Evolutionary conservation across 2,888 invertebrate genomes (phyloP).

Genomic region (Eurois occulta): DNA sequence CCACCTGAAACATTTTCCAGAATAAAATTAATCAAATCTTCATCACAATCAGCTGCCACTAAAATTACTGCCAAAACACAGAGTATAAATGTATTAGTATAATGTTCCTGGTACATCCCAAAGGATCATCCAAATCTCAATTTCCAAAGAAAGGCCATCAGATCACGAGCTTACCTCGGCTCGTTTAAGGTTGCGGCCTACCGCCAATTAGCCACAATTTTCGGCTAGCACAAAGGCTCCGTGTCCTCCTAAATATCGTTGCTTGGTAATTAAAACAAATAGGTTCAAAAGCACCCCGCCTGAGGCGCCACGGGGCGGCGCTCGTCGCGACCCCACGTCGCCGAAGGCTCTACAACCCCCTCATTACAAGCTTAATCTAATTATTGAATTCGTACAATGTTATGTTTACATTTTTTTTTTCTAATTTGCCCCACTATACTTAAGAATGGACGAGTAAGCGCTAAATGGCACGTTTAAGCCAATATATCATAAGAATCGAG

Average conservation of each 20-base stretch:
- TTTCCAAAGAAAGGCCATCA: slow-evolving; percentile 55
- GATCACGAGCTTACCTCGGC: slow-evolving; percentile 66
- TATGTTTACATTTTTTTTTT: slow-evolving; percentile 90
- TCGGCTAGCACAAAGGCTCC: slow-evolving; percentile 86
- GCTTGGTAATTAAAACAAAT: slow-evolving; percentile 90
- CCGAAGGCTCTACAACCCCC: slow-evolving; percentile 83
- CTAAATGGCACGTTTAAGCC: slow-evolving; percentile 90
- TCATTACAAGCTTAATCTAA: slow-evolving; percentile 90
- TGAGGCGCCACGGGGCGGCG: slow-evolving; percentile 88
- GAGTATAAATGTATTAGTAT: slow-evolving; percentile 12
- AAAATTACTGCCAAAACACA: slow-evolving; percentile 37
- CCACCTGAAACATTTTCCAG: not conserved
- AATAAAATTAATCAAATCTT: slow-evolving; percentile 39
- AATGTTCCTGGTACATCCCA: slow-evolving; percentile 34
- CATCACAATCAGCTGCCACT: slow-evolving; percentile 39
- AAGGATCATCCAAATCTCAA: slow-evolving; percentile 47
- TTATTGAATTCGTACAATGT: slow-evolving; percentile 91
- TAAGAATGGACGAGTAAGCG: slow-evolving; percentile 89
- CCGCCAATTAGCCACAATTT: slow-evolving; percentile 86
- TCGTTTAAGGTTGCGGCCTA: slow-evolving; percentile 80
- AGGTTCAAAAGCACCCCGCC: slow-evolving; percentile 88
- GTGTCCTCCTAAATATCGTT: slow-evolving; percentile 88
- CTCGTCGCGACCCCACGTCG: slow-evolving; percentile 85
- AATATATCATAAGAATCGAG: slow-evolving; percentile 88
- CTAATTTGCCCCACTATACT: slow-evolving; percentile 89